Percentiles rank a stretch among this genome's conserved stretches.
Evolutionary conservation across 2,888 invertebrate species (phyloP).

Genomic region (Drosophila borborema): DNA sequence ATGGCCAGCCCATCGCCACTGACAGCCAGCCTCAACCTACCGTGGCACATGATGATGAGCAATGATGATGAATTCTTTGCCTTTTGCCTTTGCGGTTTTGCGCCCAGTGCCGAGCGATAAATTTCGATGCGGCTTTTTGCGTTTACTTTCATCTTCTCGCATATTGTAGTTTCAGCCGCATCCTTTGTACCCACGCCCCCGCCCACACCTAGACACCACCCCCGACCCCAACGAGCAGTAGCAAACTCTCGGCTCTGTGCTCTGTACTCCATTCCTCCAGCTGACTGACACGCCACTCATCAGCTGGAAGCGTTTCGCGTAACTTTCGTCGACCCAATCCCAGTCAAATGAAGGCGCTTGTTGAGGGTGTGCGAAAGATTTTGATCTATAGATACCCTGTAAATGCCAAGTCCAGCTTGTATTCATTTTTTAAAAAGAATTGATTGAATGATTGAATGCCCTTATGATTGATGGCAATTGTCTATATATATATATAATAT

Average conservation of each 20-base stretch:
- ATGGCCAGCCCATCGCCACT: constrained; percentile 5
- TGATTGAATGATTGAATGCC: neutral
- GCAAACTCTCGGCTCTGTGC: neutral
- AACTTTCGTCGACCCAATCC: constrained; percentile 59
- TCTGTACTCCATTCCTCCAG: neutral
- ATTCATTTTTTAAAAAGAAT: neutral
- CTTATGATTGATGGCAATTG: neutral
- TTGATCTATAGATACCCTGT: constrained; percentile 15
- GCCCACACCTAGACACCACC: neutral
- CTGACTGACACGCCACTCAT: constrained; percentile 61
- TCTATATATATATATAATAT: neutral
- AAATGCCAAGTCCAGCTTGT: neutral
- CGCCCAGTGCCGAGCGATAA: constrained; percentile 48
- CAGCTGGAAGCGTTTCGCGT: constrained; percentile 74
- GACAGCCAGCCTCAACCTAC: constrained; percentile 54
- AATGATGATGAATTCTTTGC: constrained; percentile 76
- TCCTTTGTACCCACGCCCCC: constrained; percentile 26
- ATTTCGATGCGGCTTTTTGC: constrained; percentile 62
- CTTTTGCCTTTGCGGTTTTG: constrained; percentile 63
- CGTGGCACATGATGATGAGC: constrained; percentile 58
- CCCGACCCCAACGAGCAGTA: neutral
- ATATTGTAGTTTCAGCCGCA: constrained; percentile 36
- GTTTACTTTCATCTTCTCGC: constrained; percentile 69
- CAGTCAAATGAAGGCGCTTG: neutral
- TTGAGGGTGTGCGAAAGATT: rapidly evolving